Evolutionary conservation across 2,113 vertebrate genomes (phyloP).

Genomic region (Phylloscopus trochilus): DNA sequence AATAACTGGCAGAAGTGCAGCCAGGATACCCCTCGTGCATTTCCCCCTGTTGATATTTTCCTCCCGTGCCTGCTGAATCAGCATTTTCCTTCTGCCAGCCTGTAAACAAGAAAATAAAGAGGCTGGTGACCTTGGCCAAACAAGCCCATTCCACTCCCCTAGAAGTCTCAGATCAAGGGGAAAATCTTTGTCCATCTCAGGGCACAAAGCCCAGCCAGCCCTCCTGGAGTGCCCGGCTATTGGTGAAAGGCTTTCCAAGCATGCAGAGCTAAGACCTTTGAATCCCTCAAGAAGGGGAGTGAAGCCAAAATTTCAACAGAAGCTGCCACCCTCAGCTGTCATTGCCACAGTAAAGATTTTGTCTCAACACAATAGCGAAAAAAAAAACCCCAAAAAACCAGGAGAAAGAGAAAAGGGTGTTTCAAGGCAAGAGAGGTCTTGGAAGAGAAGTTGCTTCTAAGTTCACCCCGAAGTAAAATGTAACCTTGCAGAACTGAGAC

Average conservation of each 20-base stretch:
- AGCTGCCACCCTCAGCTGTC: neutral
- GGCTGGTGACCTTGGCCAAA: neutral
- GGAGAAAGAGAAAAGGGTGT: neutral
- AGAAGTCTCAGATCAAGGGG: neutral
- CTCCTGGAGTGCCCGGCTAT: neutral
- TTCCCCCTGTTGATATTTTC: neutral
- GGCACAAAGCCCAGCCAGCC: neutral
- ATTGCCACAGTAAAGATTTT: neutral
- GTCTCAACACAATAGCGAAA: neutral
- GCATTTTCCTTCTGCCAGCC: neutral
- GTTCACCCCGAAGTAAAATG: neutral
- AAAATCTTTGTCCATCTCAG: neutral
- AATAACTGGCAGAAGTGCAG: neutral
- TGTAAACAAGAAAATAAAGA: neutral
- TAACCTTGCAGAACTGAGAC: neutral
- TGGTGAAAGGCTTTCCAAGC: neutral
- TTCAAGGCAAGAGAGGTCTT: neutral
- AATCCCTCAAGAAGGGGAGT: neutral
- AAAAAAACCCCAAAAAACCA: neutral
- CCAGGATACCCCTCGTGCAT: neutral
- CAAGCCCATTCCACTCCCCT: neutral
- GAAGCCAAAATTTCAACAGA: neutral
- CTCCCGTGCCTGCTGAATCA: neutral
- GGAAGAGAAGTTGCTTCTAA: neutral
- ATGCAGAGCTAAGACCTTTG: neutral